Percentiles rank a stretch among this genome's conserved stretches.
These are phyloP conservation scores for Paratilapia polleni DNA, from an alignment of 2,113 vertebrate genomes.

Conservation along the genomic window DNA sequence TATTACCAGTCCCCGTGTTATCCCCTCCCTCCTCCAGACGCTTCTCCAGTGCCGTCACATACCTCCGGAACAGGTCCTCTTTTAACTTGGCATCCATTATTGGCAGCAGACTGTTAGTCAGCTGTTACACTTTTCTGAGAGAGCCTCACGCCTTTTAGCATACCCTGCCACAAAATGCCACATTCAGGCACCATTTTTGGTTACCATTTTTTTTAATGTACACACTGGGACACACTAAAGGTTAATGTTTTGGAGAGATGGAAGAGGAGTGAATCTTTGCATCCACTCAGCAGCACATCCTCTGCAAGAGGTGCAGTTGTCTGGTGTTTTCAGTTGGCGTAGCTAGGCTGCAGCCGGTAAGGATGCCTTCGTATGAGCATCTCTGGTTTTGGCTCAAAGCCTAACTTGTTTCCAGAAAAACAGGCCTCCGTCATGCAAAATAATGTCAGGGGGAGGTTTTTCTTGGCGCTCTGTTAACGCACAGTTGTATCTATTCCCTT, in stretches of 20 bases:
- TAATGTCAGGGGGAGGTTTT: conserved; percentile 22
- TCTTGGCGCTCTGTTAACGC: conserved; percentile 19
- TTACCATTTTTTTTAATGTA: conserved; percentile 58
- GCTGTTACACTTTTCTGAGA: conserved; percentile 64
- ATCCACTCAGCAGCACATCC: conserved; percentile 66
- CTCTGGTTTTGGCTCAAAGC: conserved; percentile 47
- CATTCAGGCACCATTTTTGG: conserved; percentile 66
- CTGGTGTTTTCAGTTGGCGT: conserved; percentile 52
- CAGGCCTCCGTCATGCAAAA: conserved; percentile 24
- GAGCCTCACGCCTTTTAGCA: conserved; percentile 65
- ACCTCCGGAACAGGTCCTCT: conserved; percentile 97
- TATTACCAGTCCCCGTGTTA: conserved; percentile 41
- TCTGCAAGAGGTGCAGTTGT: conserved; percentile 38
- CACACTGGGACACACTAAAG: conserved; percentile 41
- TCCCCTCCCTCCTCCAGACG: conserved; percentile 84
- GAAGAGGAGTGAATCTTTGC: conserved; percentile 22
- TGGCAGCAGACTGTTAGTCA: conserved; percentile 68
- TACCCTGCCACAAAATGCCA: conserved; percentile 59
- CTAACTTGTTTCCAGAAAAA: conserved; percentile 48
- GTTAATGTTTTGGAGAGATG: conserved; percentile 36
- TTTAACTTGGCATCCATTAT: conserved; percentile 97
- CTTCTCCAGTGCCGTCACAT: conserved; percentile 91
- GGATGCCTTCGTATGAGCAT: conserved; percentile 62
- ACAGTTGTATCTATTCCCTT: conserved; percentile 16
- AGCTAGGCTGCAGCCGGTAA: conserved; percentile 55